Base-by-base conservation (phyloP, 2,797 vertebrate genomes). In the Parotocinclus haroldoi region DNA sequence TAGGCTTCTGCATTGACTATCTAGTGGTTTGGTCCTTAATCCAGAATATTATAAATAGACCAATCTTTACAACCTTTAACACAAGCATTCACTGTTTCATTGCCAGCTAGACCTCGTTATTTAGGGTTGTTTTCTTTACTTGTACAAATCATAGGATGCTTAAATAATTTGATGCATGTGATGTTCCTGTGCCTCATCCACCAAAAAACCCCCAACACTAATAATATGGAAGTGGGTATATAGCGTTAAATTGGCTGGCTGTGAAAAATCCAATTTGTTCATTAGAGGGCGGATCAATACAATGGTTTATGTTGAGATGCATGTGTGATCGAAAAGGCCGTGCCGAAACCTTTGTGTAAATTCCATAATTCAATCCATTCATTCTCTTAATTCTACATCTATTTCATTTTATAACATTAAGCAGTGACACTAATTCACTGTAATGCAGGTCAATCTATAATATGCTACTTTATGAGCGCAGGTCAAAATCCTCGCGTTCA, bases 251-350 rank as follows among this genome's bases (percentile, higher is more conserved):
- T 73, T 75, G 65, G 69, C 63, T 70, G 52, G 59, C 76, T 74
- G 79, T 75, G 72, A 74, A 79, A 76, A 76, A 78, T 78, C 79
- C 74, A 73, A 75, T 79, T 78, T 75, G 75, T 75, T 80, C 72
- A 78, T 72, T 79, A 80, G 50, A 67, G 66, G 44, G 49, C 9
- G 74, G 83, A 89, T 87, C 83, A 81, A 77, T 82, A 78, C 52
- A 70, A 80, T 79, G 79, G 79, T 81, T 70, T 71, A 74, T 62
- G 71, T 82, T 68, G 82, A 82, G 78, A 65, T 70, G 66, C 61
- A 67, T 71, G 53, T 68, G 68, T 48, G 72, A 72, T 74, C 39
- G 54, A 69, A 66, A 59, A 59, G 27, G 52, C 68, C 52, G 61
- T 17, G 27, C 14, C 9, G 50, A 57, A 55, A 61, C 55, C n/a